phyloP scores from a whole-genome alignment of 2,888 invertebrate genomes.

The Dione juno region DNA sequence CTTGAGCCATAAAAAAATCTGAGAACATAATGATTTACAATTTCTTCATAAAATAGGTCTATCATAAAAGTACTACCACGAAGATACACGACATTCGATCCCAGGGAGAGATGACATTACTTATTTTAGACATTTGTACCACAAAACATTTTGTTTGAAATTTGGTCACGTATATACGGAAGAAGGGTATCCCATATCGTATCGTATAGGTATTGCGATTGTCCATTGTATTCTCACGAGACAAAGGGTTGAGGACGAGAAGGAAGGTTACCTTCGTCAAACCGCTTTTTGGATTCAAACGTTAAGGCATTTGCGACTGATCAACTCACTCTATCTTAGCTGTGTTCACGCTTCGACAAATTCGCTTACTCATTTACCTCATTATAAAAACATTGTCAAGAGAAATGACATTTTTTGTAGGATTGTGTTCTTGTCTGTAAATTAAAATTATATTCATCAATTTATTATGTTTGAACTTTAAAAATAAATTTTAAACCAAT shows the following conservation, averaged over 20 bases:
- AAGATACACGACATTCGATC: slow-evolving; percentile 50
- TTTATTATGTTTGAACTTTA: too few relatives aligned
- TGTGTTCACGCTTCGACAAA: slow-evolving; percentile 46
- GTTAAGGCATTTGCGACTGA: slow-evolving; percentile 71
- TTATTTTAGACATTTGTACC: slow-evolving; percentile 70
- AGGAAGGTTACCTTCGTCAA: slow-evolving; percentile 78
- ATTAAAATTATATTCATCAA: too few relatives aligned
- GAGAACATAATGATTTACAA: too few relatives aligned
- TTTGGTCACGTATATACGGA: slow-evolving; percentile 76
- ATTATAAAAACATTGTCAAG: slow-evolving; percentile 13
- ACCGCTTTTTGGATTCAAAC: slow-evolving; percentile 72
- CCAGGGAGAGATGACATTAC: slow-evolving; percentile 73
- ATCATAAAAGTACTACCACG: slow-evolving; percentile 42
- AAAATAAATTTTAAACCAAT: too few relatives aligned
- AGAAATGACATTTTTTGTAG: slow-evolving; percentile 8
- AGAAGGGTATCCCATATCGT: slow-evolving; percentile 77
- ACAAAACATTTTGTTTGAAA: slow-evolving; percentile 78
- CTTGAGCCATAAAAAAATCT: too few relatives aligned
- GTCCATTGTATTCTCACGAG: slow-evolving; percentile 80
- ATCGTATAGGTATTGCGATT: slow-evolving; percentile 77
- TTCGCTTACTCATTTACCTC: slow-evolving; percentile 41
- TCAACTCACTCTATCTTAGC: slow-evolving; percentile 52
- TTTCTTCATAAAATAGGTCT: slow-evolving; percentile 21
- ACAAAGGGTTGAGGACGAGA: slow-evolving; percentile 78
- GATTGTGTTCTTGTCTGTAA: too few relatives aligned